Conservation (phyloP, 1,140 invertebrate genomes). For the Caenorhabditis remanei region DNA sequence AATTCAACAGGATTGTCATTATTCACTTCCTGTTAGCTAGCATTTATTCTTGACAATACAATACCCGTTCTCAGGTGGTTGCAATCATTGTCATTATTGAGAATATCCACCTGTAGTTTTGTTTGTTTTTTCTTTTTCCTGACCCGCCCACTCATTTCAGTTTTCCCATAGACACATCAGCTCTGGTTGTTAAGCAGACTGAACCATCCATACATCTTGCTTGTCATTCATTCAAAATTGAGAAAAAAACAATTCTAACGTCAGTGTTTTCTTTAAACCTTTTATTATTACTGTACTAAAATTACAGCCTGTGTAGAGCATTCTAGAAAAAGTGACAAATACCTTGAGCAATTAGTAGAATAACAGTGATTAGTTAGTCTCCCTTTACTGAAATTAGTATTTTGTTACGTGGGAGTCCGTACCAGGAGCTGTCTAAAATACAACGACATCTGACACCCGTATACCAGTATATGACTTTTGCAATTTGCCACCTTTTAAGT, state of each 20-base stretch:
- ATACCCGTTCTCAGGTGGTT: background rate
- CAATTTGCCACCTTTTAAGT: conserved; percentile 55
- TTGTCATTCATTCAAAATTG: no score
- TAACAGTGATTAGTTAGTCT: background rate
- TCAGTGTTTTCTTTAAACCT: background rate
- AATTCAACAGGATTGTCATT: background rate
- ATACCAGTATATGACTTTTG: conserved; percentile 42
- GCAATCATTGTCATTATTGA: background rate
- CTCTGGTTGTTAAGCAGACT: background rate
- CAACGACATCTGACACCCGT: background rate
- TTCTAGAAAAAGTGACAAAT: background rate
- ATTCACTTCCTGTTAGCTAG: background rate
- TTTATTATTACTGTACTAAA: no score
- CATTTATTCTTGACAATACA: background rate
- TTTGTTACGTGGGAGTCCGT: background rate
- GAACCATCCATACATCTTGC: no score
- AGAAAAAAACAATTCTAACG: background rate
- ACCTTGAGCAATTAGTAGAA: conserved; percentile 5
- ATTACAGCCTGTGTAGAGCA: background rate
- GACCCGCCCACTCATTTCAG: background rate
- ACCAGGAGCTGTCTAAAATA: conserved; percentile 9
- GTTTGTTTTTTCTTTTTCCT: no score
- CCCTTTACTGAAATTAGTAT: background rate
- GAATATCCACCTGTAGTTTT: background rate
- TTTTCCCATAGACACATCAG: background rate